Evolutionary conservation across 2,888 invertebrate genomes (phyloP), one percentile per base, ranked within the genome.

Genomic region (Epinotia bilunana): DNA sequence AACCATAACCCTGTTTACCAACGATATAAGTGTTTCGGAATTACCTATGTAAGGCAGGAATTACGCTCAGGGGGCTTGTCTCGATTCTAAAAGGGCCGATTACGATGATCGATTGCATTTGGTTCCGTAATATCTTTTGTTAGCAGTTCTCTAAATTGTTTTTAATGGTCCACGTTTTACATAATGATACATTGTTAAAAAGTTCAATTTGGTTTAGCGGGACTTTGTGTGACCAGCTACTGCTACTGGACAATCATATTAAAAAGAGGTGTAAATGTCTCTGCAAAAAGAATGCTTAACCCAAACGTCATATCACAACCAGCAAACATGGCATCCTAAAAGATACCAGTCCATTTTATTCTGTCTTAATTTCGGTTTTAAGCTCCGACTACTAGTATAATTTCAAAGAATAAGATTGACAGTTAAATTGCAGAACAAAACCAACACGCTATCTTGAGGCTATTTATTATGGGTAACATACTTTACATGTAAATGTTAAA

Each of bases 101-200:
- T 83, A 83, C 80, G 78, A 81, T 84, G 83, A 87, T 87, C 83
- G 84, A 86, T 86, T 82, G 82, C 80, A 81, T 72, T 75, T 60
- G 72, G 57, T 62, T 67, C 67, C 65, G 65, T 65, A 79, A 81
- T 75, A 79, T 79, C 80, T 83, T 82, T 84, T 84, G 83, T 84
- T 81, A 61, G 70, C 61, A 70, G 71, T 65, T 71, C 62, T 67
- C 65, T 75, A 75, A 75, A 75, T 75, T 70, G 70, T 71, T 71
- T 75, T 75, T 55, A 75, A 72, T 67, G 67, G 46, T 46, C 11
- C 61, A 49, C 55, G 28, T 67, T 71, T 60, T 61, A 18, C 23
- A 64, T 71, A 60, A 63, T 70, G 39, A 60, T 60, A 39, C 46
- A 55, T 74, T 60, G 46, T 74, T 28, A 49, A 46, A 20, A 46